Evolutionary conservation across 92 coral and sea anemone genomes (phyloP).

Genomic region (Pocillopora meandrina): DNA sequence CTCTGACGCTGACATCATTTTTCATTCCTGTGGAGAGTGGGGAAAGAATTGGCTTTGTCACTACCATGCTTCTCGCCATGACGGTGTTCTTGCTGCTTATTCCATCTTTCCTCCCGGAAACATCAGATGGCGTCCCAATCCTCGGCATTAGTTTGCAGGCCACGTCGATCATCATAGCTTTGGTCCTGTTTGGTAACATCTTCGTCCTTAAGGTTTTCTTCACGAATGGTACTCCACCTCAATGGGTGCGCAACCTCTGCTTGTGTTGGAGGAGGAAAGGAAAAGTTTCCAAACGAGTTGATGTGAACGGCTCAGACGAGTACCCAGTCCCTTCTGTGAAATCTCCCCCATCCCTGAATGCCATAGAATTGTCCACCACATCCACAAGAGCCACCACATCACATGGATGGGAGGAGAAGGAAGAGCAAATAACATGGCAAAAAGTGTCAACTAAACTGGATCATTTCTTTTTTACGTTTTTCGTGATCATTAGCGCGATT

Average conservation of each 20-base stretch:
- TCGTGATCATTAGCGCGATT: background rate
- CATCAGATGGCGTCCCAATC: conserved; percentile 71
- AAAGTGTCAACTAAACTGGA: conserved; percentile 40
- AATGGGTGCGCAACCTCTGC: conserved; percentile 19
- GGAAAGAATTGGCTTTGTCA: conserved; percentile 89
- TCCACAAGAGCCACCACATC: background rate
- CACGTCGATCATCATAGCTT: conserved; percentile 44
- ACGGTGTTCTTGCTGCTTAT: conserved; percentile 76
- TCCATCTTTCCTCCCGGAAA: conserved; percentile 72
- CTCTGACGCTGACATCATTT: conserved; percentile 62
- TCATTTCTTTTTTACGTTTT: conserved; percentile 36
- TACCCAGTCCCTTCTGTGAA: background rate
- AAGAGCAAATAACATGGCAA: conserved; percentile 34
- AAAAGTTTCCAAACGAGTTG: conserved; percentile 5
- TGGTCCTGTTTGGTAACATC: conserved; percentile 57
- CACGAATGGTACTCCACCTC: conserved; percentile 57
- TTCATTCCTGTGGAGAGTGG: conserved; percentile 86
- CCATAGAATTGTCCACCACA: conserved; percentile 18
- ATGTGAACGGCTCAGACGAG: background rate
- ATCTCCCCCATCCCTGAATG: conserved; percentile 33
- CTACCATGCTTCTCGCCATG: conserved; percentile 83
- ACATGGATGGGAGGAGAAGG: conserved; percentile 16
- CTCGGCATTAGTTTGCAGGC: conserved; percentile 58
- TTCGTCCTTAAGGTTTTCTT: conserved; percentile 61
- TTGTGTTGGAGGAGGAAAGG: conserved; percentile 20